These are phyloP conservation scores for Tragulus kanchil DNA, from an alignment of 2,113 vertebrate species.

Conservation along the genomic window DNA sequence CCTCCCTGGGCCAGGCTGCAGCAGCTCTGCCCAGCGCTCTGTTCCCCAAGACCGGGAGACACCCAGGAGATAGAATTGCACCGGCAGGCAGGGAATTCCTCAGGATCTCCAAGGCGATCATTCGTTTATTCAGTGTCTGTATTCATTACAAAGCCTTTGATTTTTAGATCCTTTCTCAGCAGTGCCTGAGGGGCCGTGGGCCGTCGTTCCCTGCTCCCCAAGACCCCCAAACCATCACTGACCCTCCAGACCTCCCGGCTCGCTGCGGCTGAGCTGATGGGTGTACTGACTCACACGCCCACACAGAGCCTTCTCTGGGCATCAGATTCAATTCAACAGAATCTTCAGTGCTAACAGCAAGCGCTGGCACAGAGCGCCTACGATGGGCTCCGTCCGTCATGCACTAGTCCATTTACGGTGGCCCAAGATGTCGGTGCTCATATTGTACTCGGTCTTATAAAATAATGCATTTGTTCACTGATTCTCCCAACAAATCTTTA, in stretches of 20 bases:
- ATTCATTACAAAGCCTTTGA: background rate
- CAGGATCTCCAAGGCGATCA: background rate
- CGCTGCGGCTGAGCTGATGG: background rate
- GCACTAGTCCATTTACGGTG: background rate
- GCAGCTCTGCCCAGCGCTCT: background rate
- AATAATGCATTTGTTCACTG: no score
- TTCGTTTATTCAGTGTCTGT: background rate
- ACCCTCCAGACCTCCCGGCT: rapidly evolving
- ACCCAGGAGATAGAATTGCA: background rate
- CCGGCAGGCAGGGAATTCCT: background rate
- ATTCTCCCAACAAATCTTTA: background rate
- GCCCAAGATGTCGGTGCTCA: background rate
- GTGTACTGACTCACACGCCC: background rate
- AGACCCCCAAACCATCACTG: background rate
- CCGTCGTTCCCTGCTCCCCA: no score
- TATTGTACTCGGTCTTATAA: background rate
- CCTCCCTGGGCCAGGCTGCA: background rate
- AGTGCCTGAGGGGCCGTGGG: background rate
- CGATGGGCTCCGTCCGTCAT: rapidly evolving
- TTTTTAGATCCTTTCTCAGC: background rate
- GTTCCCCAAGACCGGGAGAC: background rate
- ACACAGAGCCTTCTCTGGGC: background rate
- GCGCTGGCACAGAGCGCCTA: background rate
- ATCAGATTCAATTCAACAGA: background rate
- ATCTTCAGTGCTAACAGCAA: background rate